Base-by-base conservation (phyloP, 2,888 invertebrate species). In the Lepetodrilus schrolli region DNA sequence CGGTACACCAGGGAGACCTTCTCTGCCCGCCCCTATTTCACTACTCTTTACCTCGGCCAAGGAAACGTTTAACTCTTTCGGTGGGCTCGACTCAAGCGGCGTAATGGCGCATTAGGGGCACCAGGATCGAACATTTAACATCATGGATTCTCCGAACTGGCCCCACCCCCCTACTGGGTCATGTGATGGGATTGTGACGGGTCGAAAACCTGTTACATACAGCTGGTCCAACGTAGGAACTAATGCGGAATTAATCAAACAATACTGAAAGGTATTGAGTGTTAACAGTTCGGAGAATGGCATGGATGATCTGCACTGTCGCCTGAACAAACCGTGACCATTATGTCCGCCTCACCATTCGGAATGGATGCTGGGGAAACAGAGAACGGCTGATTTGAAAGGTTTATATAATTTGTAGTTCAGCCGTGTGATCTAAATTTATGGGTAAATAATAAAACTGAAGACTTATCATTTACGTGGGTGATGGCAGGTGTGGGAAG, bases 171-270 rank as follows among this genome's bases (percentile, higher is more conserved):
- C 58, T 17, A 58, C 58, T 58, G 58, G 58, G 58, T 30, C 3
- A 34, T 17, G 58, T 58, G 58, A 58, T 58, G 58, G 34, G 43
- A 43, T 10, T 8, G 43, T n/a, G 58, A n/a, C 13, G 58, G 58
- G 58, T 26, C 30, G 17, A 34, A 30, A 58, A 58, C 58, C 30
- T 58, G 58, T 58, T 58, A 58, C 58, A 58, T 23, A 30, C 30
- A 30, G 58, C 17, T 23, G 23, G 58, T 58, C 26, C 17, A n/a
- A 23, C 58, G 30, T 21, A 3, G 48, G 48, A 58, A 10, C 58
- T 58, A 58, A 58, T 58, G 30, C n/a, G 34, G 17, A 58, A 58
- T 58, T 58, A 58, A 58, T 58, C 58, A 58, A 58, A 58, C 58
- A 58, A 58, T 58, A 58, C 30, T 58, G 58, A 58, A 58, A 58